Base-by-base conservation (phyloP, 2,888 invertebrate species). In the Phasia obesa region DNA sequence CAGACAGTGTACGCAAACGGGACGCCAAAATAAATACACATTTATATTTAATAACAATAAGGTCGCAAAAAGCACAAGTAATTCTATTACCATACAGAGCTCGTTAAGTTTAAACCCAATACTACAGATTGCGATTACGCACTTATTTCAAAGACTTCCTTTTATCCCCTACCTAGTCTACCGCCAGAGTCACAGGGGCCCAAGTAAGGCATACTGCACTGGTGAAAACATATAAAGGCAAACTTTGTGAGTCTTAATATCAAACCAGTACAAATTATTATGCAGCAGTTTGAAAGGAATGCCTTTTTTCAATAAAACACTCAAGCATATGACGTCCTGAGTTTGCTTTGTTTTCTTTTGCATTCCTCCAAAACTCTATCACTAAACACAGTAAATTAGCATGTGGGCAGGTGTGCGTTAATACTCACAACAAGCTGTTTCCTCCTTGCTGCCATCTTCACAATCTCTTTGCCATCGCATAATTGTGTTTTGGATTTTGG, bases 81-180 rank as follows among this genome's bases (percentile, higher is more conserved):
- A n/a, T n/a, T n/a, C n/a, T n/a, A n/a, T n/a, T n/a, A n/a, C n/a
- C n/a, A n/a, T n/a, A n/a, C 94, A 0, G 99, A 99, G 85, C 94
- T 95, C 31, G 97, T 97, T 6, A 99, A 92, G 89, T 98, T 98
- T 62, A 97, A 96, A 19, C 97, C 97, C 0, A 99, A 92, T 0
- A 97, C 97, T 13, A 99, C 96, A 0, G 97, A 97, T 89, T 99
- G 97, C 92, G 95, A 95, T 71, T 95, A 93, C 0, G 96, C 97
- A 86, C 95, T 95, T 86, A 98, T 92, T 90, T 98, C 97, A 89
- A 98, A 97, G 0, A 99, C 96, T 89, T 98, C 98, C 76, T 93
- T 90, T 98, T 99, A 90, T 98, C 96, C 0, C 98, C 98, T 53
- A 99, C 95, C 98, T 99, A 99, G 92, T 99, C 99, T 17, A 99